A percentile compares a stretch with the other conserved stretches of the same genome.
Evolutionary conservation across 2,797 vertebrate genomes (phyloP).

Genomic region (Adelosebastes latens): DNA sequence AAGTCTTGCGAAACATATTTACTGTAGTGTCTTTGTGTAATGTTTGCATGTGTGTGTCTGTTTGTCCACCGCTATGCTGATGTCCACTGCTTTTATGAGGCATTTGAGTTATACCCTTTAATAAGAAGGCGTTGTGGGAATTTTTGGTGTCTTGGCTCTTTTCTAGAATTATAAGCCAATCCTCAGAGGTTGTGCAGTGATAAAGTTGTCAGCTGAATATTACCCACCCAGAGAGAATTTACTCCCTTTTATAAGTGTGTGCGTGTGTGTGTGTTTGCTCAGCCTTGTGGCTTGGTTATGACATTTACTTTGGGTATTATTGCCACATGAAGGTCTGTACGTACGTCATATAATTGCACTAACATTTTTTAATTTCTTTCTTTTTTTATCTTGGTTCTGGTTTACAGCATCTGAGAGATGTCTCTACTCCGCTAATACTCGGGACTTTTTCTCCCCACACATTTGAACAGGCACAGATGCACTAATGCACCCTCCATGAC

Average conservation of each 20-base stretch:
- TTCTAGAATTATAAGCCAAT: constrained; percentile 68
- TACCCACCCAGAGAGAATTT: constrained; percentile 61
- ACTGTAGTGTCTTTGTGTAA: neutral
- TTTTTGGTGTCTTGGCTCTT: constrained; percentile 51
- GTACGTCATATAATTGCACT: constrained; percentile 49
- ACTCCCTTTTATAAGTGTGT: constrained; percentile 39
- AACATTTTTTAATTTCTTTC: neutral
- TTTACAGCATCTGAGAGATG: neutral
- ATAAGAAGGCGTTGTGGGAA: constrained; percentile 72
- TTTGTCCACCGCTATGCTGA: constrained; percentile 14
- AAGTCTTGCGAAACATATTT: neutral
- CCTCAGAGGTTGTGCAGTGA: constrained; percentile 64
- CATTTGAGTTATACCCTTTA: constrained; percentile 77
- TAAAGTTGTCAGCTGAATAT: constrained; percentile 78
- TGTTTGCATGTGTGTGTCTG: constrained; percentile 2
- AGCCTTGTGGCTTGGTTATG: constrained; percentile 58
- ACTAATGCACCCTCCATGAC: constrained; percentile 14
- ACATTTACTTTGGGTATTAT: constrained; percentile 66
- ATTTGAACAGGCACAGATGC: constrained; percentile 13
- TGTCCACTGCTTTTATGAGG: constrained; percentile 57
- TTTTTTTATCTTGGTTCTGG: neutral
- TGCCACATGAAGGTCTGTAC: constrained; percentile 39
- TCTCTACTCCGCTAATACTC: neutral
- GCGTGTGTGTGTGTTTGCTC: constrained; percentile 21
- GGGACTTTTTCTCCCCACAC: neutral